Conservation (phyloP, 2,797 vertebrate genomes). For the Anguilla obscura region DNA sequence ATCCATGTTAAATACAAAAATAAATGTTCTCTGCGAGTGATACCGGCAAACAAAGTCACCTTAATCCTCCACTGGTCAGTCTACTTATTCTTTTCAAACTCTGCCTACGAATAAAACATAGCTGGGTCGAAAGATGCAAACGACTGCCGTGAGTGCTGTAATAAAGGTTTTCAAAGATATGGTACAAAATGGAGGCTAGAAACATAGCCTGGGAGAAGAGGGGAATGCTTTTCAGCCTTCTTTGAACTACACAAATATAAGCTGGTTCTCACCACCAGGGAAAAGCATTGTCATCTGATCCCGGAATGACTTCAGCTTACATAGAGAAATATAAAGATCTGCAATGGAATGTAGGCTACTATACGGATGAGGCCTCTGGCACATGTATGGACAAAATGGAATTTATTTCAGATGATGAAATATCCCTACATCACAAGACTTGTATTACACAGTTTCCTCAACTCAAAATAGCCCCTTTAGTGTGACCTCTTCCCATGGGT, state of each 20-base stretch:
- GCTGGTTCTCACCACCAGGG: not conserved
- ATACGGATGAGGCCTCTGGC: not conserved
- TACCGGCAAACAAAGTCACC: constrained; percentile 9
- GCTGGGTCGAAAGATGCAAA: not conserved
- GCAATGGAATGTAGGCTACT: not conserved
- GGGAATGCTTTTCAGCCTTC: not conserved
- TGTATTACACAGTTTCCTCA: not conserved
- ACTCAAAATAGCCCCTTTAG: constrained; percentile 3
- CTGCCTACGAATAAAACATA: not conserved
- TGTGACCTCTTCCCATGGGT: not conserved
- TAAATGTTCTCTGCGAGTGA: not conserved
- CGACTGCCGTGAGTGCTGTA: not conserved
- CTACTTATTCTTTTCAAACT: constrained; percentile 12
- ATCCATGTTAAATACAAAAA: not conserved
- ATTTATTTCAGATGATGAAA: constrained; percentile 28
- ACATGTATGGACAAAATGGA: not conserved
- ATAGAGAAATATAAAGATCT: constrained; percentile 11
- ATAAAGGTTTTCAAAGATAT: constrained; percentile 21
- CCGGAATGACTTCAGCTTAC: constrained; percentile 13
- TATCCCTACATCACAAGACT: not conserved
- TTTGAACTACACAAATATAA: not conserved
- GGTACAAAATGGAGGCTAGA: constrained; percentile 10
- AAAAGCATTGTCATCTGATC: constrained; percentile 16
- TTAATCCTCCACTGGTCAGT: constrained; percentile 16
- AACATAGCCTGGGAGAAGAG: constrained; percentile 17